These are phyloP conservation scores for Poecile montanus DNA, from an alignment of 2,797 vertebrate genomes.

Conservation along the genomic window DNA sequence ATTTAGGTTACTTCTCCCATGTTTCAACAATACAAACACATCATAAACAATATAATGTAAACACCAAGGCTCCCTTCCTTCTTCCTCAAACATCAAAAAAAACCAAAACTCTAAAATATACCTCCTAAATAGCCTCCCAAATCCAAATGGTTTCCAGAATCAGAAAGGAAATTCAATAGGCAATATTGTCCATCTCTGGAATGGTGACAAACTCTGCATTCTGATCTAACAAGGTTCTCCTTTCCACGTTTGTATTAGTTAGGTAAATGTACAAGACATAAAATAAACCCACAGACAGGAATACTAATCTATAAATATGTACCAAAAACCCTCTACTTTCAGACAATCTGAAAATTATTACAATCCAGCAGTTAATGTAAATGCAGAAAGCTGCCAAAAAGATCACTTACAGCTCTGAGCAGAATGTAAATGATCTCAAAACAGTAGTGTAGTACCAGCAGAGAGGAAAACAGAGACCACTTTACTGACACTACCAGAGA, in stretches of 20 bases:
- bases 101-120: not conserved
- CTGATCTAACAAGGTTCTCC: not conserved
- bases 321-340: not conserved
- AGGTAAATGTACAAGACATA: not conserved
- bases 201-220: not conserved
- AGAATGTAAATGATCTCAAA: slow-evolving; percentile 20
- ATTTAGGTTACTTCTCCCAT: not conserved
- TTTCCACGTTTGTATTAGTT: not conserved
- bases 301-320: not conserved
- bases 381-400: slow-evolving; percentile 6
- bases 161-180: not conserved
- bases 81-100: not conserved
- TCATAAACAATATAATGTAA: not conserved
- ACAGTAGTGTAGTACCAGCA: not conserved
- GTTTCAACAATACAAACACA: not conserved
- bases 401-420: not conserved
- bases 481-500: not conserved
- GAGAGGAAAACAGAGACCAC: not conserved
- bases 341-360: slow-evolving; percentile 8
- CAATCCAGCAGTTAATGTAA: slow-evolving; percentile 8
- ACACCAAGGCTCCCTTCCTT: not conserved
- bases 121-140: not conserved
- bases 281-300: not conserved
- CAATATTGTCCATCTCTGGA: not conserved
- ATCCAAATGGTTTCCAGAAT: not conserved